A percentile compares a stretch with the other conserved stretches of the same genome.
Evolutionary conservation across 2,113 vertebrate genomes (phyloP).

Genomic region (Campylomormyrus tamandua): DNA sequence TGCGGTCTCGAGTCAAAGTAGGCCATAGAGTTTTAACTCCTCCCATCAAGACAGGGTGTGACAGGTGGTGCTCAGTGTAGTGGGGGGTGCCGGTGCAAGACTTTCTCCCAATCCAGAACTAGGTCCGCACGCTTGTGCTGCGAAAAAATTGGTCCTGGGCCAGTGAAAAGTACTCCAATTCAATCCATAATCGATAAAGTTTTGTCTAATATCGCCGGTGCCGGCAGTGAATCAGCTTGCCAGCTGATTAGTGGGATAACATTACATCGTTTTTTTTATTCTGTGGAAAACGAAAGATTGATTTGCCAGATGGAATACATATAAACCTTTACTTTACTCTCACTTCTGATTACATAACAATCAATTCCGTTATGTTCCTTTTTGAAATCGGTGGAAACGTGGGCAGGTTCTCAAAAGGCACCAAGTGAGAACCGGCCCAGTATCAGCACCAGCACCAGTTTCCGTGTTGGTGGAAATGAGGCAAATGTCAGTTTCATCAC

Average conservation of each 20-base stretch:
- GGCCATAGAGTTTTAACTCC: neutral
- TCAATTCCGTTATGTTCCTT: neutral
- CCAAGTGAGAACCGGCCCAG: neutral
- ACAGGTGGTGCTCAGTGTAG: neutral
- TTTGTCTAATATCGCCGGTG: too few relatives aligned
- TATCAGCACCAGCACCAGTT: neutral
- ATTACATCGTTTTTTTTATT: too few relatives aligned
- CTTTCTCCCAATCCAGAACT: neutral
- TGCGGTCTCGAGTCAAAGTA: neutral
- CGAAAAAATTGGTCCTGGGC: neutral
- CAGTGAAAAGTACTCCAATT: neutral
- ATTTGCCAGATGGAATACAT: neutral
- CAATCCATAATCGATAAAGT: too few relatives aligned
- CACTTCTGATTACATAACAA: neutral
- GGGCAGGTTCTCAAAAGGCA: neutral
- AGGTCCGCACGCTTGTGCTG: neutral
- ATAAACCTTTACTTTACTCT: neutral
- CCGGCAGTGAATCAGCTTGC: too few relatives aligned
- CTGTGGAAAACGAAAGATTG: too few relatives aligned
- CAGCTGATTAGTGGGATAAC: too few relatives aligned
- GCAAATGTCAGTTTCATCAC: neutral
- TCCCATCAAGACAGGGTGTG: neutral
- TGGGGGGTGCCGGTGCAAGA: neutral
- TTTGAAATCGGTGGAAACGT: neutral
- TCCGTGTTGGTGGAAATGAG: neutral